Evolutionary conservation across 2,888 invertebrate species (phyloP), one percentile per base, ranked within the genome.

Genomic region (Odontocerum albicorne): DNA sequence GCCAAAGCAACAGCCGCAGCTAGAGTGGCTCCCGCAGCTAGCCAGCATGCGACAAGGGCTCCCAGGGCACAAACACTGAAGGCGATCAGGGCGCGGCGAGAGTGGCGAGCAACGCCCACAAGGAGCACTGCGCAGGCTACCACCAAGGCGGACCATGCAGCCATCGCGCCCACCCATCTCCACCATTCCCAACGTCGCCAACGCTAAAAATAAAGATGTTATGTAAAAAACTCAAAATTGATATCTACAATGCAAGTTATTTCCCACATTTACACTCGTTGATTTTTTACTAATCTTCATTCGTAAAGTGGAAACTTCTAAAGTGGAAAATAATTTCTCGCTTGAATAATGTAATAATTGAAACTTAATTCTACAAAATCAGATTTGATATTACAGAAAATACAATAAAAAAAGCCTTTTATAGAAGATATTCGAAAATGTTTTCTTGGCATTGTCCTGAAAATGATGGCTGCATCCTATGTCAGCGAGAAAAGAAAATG

Each of bases 141-240:
- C 60, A 94, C 84, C 64, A 94, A 84, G 65, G 90, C 81, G 67
- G 92, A 91, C 72, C 93, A 83, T 55, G 93, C 84, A 55, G 88
- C 89, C 84, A 95, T 92, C 56, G 94, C 95, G 63, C 89, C 85
- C 35, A 92, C 91, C 94, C 94, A 95, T 67, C 91, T 82, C 62
- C 82, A 80, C 63, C 85, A 80, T 72, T 90, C 90, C 77, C 86
- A 82, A 71, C 83, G 83, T 73, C 88, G 88, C 36, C 83, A 84
- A 36, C 84, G 77, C 88, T 87, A 69, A 1, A 67, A 65, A 42
- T 46, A 58, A 32, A 36, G 1, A 6, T 17, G 7, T 22, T 3
- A n/a, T 43, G 10, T 6, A 22, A 10, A 2, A 44, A 16, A 19
- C 13, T 17, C 2, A 16, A 15, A 13, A 16, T 13, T 44, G 3